A percentile compares a stretch with the other conserved stretches of the same genome.
These are phyloP conservation scores for Polyommatus icarus DNA, from an alignment of 2,888 invertebrate genomes.

Conservation along the genomic window DNA sequence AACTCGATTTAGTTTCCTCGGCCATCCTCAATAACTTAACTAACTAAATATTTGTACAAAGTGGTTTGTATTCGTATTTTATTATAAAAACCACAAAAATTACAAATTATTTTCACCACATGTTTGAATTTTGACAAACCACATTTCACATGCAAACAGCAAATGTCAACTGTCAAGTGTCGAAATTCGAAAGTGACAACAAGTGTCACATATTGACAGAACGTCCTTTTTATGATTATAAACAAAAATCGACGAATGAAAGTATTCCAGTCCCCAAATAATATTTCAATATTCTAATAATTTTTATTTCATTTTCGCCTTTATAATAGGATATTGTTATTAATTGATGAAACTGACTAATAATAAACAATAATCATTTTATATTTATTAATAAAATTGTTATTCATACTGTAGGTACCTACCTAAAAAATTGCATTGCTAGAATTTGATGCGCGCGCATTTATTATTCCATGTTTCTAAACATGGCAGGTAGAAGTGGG, in stretches of 20 bases:
- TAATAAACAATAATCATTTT: neutral
- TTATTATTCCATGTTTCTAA: constrained; percentile 82
- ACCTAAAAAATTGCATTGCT: constrained; percentile 41
- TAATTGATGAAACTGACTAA: neutral
- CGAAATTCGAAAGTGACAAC: neutral
- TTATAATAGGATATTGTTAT: neutral
- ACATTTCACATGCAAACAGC: neutral
- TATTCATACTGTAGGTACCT: neutral
- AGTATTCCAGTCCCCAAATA: neutral
- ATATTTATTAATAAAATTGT: neutral
- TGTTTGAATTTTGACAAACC: neutral
- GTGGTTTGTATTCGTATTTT: neutral
- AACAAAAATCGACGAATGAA: neutral
- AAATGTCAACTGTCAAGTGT: neutral
- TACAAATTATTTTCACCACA: neutral
- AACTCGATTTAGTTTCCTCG: constrained; percentile 51
- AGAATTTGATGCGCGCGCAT: constrained; percentile 66
- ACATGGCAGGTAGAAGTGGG: constrained; percentile 94
- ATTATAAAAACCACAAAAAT: neutral
- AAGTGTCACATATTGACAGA: neutral
- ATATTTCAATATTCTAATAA: too few species aligned
- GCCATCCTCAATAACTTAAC: constrained; percentile 53
- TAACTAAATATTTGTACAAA: neutral
- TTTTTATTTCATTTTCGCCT: neutral
- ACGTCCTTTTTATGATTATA: neutral